Evolutionary conservation across 2,888 invertebrate genomes (phyloP), one percentile per base, ranked within the genome.

Genomic region (Lithosia quadra): DNA sequence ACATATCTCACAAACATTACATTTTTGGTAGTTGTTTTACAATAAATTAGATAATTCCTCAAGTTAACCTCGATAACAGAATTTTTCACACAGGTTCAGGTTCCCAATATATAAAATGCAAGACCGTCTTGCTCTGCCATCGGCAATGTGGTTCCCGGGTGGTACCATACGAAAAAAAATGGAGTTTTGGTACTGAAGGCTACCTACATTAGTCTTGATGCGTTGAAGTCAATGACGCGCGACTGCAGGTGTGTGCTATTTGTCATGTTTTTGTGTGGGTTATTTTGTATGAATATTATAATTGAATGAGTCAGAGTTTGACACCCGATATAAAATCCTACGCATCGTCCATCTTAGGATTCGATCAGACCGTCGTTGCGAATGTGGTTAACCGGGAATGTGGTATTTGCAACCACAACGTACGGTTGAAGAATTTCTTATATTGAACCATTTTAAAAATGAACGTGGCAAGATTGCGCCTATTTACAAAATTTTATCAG

Each of bases 271-370:
- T 43, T 18, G 43, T 49, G 49, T 49, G 49, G 49, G 49, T 18
- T 43, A 5, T 49, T 49, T 49, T 49, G n/a, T 18, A 49, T 49
- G 8, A 49, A 49, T 49, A 49, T 49, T 49, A 49, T 18, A 59
- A 49, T 73, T 71, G 66, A 73, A 60, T 84, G 83, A 84, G 67
- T 80, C 75, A 67, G 43, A 67, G 65, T 71, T 75, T 71, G 63
- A 75, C 77, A 8, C 10, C 4, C 33, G n/a, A 73, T 82, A 75
- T 80, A 76, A 75, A 84, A 86, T 84, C 90, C 88, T 84, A 88
- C 88, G 79, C 86, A 78, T 22, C 70, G 62, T 77, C 76, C 62
- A 64, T 65, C 84, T 87, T 86, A n/a, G n/a, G 49, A 7, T n/a
- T n/a, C 49, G 9, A 80, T 83, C 84, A 75, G 80, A 69, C 70